A percentile compares a stretch with the other conserved stretches of the same genome.
Evolutionary conservation across 2,113 vertebrate species (phyloP).

Genomic region (Blennius ocellaris): DNA sequence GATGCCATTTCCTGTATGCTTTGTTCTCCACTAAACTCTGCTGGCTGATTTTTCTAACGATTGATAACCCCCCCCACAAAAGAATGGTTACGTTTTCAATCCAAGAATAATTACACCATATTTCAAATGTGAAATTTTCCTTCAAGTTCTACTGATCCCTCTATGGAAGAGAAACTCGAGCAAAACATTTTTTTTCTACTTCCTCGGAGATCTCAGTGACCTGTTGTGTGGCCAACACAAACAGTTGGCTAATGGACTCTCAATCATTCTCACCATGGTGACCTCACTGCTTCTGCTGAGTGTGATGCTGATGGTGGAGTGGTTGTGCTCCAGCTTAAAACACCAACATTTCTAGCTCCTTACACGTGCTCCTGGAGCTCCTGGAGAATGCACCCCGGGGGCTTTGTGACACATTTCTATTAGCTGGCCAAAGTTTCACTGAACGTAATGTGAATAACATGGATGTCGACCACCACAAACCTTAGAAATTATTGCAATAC

Average conservation of each 20-base stretch:
- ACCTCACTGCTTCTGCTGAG: conserved; percentile 48
- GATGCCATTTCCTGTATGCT: conserved; percentile 6
- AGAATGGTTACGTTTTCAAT: conserved; percentile 57
- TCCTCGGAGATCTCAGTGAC: conserved; percentile 27
- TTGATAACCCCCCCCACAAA: conserved; percentile 35
- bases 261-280: conserved; percentile 59
- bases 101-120: conserved; percentile 63
- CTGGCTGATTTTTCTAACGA: conserved; percentile 18
- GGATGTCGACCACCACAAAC: conserved; percentile 6
- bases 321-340: conserved; percentile 15
- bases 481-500: neutral
- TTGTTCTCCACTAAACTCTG: conserved; percentile 24
- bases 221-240: conserved; percentile 44
- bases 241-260: conserved; percentile 58
- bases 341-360: conserved; percentile 26
- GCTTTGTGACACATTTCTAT: too few relatives aligned
- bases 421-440: too few relatives aligned
- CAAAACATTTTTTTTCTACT: neutral
- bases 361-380: too few relatives aligned
- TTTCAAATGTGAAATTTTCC: conserved; percentile 50
- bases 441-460: neutral
- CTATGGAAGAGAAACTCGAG: neutral
- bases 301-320: conserved; percentile 2
- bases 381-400: neutral
- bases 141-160: conserved; percentile 40